These are phyloP conservation scores for Corythoichthys intestinalis DNA, from an alignment of 2,113 vertebrate species.

Conservation along the genomic window DNA sequence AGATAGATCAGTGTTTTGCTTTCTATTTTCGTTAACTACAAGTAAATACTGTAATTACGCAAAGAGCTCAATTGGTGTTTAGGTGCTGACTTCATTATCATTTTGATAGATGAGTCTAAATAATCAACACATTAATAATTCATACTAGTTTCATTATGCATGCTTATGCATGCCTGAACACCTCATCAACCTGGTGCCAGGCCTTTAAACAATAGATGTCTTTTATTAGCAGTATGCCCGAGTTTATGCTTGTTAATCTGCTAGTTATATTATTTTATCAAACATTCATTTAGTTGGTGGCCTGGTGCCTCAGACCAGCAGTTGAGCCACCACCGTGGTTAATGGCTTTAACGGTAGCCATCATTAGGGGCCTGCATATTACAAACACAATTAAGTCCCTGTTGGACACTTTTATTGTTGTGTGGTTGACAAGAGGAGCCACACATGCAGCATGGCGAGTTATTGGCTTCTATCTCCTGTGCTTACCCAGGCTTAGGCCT, in stretches of 20 bases:
- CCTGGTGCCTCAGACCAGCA: conserved; percentile 76
- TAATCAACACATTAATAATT: conserved; percentile 99
- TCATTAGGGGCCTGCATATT: conserved; percentile 91
- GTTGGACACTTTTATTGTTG: conserved; percentile 87
- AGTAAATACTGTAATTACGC: conserved; percentile 98
- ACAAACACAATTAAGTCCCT: conserved; percentile 97
- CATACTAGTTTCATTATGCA: conserved; percentile 99
- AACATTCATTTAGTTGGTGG: conserved; percentile 91
- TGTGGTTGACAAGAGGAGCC: conserved; percentile 81
- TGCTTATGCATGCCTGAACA: conserved; percentile 95
- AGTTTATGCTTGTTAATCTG: conserved; percentile 99
- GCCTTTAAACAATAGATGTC: conserved; percentile 93
- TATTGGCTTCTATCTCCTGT: conserved; percentile 52
- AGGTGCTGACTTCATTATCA: conserved; percentile 99
- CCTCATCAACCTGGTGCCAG: conserved; percentile 97
- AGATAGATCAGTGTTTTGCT: conserved; percentile 65
- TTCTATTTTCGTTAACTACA: conserved; percentile 84
- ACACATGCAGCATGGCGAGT: conserved; percentile 76
- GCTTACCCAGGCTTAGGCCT: conserved; percentile 45
- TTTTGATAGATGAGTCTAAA: conserved; percentile 99
- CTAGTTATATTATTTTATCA: conserved; percentile 99
- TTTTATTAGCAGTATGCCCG: conserved; percentile 87
- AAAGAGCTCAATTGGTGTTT: conserved; percentile 93
- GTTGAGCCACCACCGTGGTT: conserved; percentile 80
- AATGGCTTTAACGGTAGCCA: conserved; percentile 88